phyloP scores from a whole-genome alignment of 2,888 invertebrate species.

The Pantelozetes paolii region DNA sequence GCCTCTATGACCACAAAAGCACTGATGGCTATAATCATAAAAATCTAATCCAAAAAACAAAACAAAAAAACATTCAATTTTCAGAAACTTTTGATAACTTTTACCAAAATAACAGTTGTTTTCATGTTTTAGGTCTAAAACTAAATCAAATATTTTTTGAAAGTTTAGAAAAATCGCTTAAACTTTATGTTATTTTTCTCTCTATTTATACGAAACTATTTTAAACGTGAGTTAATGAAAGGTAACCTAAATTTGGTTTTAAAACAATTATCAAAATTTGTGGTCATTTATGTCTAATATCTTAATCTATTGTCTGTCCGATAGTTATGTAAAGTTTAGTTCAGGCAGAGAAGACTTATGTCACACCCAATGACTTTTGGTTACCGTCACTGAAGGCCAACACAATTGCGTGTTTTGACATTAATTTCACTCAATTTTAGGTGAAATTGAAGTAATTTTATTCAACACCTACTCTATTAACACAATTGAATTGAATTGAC shows the following conservation, averaged over 20 bases:
- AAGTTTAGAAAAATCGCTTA: no score
- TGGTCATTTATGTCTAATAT: not conserved
- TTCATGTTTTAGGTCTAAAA: not conserved
- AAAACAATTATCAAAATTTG: not conserved
- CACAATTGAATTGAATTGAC: not conserved
- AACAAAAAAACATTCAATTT: not conserved
- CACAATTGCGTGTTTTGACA: not conserved
- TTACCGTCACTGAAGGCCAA: not conserved
- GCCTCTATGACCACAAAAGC: not conserved
- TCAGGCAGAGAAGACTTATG: not conserved
- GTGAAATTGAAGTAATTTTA: not conserved
- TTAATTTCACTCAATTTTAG: not conserved
- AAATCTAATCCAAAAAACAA: not conserved
- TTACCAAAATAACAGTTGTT: not conserved
- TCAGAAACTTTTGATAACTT: not conserved
- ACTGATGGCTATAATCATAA: not conserved
- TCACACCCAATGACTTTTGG: not conserved
- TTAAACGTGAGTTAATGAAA: not conserved
- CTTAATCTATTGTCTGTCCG: not conserved
- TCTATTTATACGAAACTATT: not conserved
- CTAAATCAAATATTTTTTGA: not conserved
- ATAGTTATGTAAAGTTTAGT: conserved; percentile 1
- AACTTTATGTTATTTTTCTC: not conserved
- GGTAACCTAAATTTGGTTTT: not conserved
- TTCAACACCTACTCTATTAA: conserved; percentile 21